Evolutionary conservation across 2,113 vertebrate genomes (phyloP), one percentile per base, ranked within the genome.

Genomic region (Rhipidura dahli): DNA sequence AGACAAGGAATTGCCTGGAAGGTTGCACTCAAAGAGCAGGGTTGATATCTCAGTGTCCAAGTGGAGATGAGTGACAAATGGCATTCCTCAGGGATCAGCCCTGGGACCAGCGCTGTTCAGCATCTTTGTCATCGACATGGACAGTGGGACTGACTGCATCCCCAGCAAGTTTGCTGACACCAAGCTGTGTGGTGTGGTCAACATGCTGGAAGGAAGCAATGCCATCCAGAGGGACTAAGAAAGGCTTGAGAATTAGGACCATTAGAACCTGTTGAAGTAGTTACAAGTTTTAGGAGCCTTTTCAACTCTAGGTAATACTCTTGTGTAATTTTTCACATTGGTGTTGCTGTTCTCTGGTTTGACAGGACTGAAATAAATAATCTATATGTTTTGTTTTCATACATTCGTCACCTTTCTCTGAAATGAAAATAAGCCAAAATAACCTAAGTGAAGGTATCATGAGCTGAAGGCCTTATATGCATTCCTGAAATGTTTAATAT

Each of bases 81-180:
- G 11, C 28, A n/a, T 14, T 87, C 49, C 84, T 30, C 13, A 40
- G n/a, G 49, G n/a, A 40, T 30, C 13, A 47, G 49, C 30, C 17
- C 2, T 35, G 30, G 24, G 2, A 17, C 20, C 0, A 0, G 24
- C 0, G 0, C n/a, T 17, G 56, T 54, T 70, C 6, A 30, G 11
- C 24, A 54, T 17, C 31, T 66, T 57, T 47, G 40, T 20, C n/a
- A 24, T 6, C 54, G 30, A 7, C 22, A 6, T 6, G 54, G 72
- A 15, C 40, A 14, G 16, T 26, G 65, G 30, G 13, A 30, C 30
- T 56, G 56, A 24, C 12, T 54, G 47, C 24, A 26, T 9, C 9
- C 30, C 49, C 49, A n/a, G 28, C 11, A 20, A 39, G 16, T 21
- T 24, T 35, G 16, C n/a, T 78, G 39, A 21, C 23, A 17, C 20